These are phyloP conservation scores for Telenomus remus DNA, from an alignment of 1,140 invertebrate species.

Conservation along the genomic window DNA sequence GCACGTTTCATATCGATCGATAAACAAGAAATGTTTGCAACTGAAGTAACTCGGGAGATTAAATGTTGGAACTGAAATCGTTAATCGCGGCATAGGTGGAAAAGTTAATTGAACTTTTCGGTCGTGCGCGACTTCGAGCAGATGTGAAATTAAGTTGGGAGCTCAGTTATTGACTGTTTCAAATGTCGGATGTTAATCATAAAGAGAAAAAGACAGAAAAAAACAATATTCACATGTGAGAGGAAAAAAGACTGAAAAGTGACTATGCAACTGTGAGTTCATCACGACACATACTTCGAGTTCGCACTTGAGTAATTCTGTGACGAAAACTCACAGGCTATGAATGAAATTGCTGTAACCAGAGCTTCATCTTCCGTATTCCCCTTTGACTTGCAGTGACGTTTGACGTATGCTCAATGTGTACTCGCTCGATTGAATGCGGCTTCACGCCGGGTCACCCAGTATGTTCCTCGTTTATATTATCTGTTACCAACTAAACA, in stretches of 20 bases:
- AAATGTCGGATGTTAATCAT: neutral
- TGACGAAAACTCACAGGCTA: no score
- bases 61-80: constrained; percentile 23
- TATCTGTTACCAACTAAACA: no score
- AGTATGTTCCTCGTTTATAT: constrained; percentile 30
- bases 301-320: no score
- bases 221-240: no score
- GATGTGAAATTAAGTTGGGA: no score
- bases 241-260: no score
- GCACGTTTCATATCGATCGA: constrained; percentile 16
- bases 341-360: constrained; percentile 6
- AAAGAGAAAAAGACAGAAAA: no score
- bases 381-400: constrained; percentile 41
- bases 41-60: constrained; percentile 21
- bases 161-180: constrained; percentile 10
- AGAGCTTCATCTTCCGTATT: constrained; percentile 17
- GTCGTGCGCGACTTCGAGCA: constrained; percentile 7
- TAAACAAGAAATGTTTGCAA: constrained; percentile 28
- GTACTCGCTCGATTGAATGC: constrained; percentile 49
- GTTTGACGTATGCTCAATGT: constrained; percentile 53
- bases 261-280: no score
- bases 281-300: no score
- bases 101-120: constrained; percentile 23
- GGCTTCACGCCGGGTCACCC: constrained; percentile 45
- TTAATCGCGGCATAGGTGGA: constrained; percentile 16